Evolutionary conservation across 2,113 vertebrate species (phyloP).

Genomic region (Paracanthobrama guichenoti): DNA sequence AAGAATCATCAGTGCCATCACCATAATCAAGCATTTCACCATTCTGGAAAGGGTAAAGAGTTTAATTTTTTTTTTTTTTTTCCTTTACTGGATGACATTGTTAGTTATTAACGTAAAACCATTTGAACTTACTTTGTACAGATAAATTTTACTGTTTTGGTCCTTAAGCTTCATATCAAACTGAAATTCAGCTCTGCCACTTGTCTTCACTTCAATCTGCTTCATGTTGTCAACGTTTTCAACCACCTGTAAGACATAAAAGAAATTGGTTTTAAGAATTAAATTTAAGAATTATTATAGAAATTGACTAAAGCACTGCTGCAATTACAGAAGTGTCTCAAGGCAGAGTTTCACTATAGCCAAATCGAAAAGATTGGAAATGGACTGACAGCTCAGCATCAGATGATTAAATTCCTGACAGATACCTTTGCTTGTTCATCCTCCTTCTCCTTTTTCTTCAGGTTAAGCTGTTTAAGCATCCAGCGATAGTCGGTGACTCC

Average conservation of each 20-base stretch:
- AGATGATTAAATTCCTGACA: background rate
- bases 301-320: background rate
- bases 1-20: constrained; percentile 65
- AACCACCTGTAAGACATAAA: constrained; percentile 72
- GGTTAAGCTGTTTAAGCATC: constrained; percentile 84
- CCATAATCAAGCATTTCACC: constrained; percentile 74
- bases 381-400: background rate
- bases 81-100: background rate
- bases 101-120: background rate
- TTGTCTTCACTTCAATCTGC: constrained; percentile 78
- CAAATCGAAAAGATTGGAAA: background rate
- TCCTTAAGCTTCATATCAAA: constrained; percentile 82
- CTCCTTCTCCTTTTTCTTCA: constrained; percentile 77
- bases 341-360: background rate
- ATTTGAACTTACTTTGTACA: constrained; percentile 82
- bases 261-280: background rate
- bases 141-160: constrained; percentile 75
- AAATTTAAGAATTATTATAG: background rate
- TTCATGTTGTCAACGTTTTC: constrained; percentile 73
- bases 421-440: constrained; percentile 80
- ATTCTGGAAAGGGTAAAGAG: constrained; percentile 71
- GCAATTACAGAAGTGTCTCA: background rate
- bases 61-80: background rate
- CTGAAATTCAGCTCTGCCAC: constrained; percentile 78
- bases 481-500: constrained; percentile 88